A percentile compares a stretch with the other conserved stretches of the same genome.
Conservation (phyloP, 2,888 invertebrate species). For the Meghimatium bilineatum region DNA sequence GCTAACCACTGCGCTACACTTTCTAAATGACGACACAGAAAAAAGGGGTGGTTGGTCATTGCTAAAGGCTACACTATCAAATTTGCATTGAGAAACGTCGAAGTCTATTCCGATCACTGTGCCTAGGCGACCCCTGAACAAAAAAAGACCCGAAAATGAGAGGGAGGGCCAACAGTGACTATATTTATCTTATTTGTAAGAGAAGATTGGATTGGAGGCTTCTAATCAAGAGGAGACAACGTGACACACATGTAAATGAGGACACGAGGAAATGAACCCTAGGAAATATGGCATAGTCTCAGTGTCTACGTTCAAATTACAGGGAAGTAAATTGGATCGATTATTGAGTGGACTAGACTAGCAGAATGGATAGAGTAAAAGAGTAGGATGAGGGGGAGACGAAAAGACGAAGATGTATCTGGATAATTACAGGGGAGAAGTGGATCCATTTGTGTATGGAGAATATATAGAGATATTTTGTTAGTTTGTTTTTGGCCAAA, state of each 20-base stretch:
- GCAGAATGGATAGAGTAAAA: too few relatives aligned
- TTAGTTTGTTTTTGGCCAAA: too few relatives aligned
- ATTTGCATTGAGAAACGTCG: slow-evolving; percentile 18
- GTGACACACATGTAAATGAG: slow-evolving; percentile 40
- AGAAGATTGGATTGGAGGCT: slow-evolving; percentile 26
- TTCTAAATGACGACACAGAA: too few relatives aligned
- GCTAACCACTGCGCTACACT: too few relatives aligned
- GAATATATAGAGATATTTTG: too few relatives aligned
- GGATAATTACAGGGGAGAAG: too few relatives aligned
- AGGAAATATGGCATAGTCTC: slow-evolving; percentile 24
- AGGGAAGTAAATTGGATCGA: neutral
- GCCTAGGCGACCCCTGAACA: neutral
- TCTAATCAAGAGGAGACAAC: slow-evolving; percentile 28
- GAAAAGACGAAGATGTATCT: too few relatives aligned
- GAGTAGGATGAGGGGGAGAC: too few relatives aligned
- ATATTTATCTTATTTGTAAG: slow-evolving; percentile 39
- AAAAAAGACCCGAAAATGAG: slow-evolving; percentile 11
- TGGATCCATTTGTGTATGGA: too few relatives aligned
- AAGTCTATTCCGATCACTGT: neutral
- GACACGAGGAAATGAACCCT: slow-evolving; percentile 36
- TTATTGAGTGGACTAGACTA: neutral
- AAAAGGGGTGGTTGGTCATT: too few relatives aligned
- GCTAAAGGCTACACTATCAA: neutral
- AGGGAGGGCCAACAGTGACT: slow-evolving; percentile 4
- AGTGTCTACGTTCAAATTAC: slow-evolving; percentile 11